Evolutionary conservation across 2,888 invertebrate species (phyloP).

Genomic region (Drosophila ezoana): DNA sequence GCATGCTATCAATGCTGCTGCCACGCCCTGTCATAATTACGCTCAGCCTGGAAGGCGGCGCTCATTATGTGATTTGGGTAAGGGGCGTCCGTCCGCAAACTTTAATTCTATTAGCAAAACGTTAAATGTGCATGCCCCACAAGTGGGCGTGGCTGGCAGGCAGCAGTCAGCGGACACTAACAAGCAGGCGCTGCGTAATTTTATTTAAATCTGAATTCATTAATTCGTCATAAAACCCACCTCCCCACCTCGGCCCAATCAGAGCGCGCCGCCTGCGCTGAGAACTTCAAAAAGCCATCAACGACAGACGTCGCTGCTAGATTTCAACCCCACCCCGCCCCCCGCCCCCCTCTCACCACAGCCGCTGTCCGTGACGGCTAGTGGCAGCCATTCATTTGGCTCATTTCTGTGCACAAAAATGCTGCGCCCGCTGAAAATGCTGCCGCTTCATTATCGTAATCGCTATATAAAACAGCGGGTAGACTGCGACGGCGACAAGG

Average conservation of each 20-base stretch:
- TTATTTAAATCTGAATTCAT: conserved; percentile 82
- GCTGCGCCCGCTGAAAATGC: conserved; percentile 74
- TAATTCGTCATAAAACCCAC: conserved; percentile 80
- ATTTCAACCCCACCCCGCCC: not conserved
- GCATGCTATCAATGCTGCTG: conserved; percentile 22
- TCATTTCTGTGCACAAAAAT: conserved; percentile 78
- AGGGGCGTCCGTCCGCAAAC: conserved; percentile 61
- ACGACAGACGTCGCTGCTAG: conserved; percentile 70
- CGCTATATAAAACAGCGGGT: conserved; percentile 80
- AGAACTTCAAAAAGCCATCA: conserved; percentile 83
- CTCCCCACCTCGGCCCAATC: conserved; percentile 68
- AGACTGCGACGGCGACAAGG: conserved; percentile 48
- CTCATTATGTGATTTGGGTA: conserved; percentile 35
- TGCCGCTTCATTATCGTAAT: conserved; percentile 79
- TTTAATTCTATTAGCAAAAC: conserved; percentile 82
- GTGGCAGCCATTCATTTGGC: conserved; percentile 71
- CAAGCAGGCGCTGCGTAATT: conserved; percentile 74
- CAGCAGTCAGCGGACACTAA: conserved; percentile 37
- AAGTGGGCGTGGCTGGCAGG: conserved; percentile 31
- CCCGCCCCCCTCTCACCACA: conserved; percentile 4
- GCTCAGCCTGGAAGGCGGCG: conserved; percentile 19
- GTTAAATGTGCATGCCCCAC: conserved; percentile 68
- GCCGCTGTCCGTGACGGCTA: conserved; percentile 18
- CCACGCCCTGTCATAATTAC: conserved; percentile 69
- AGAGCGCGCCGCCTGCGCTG: conserved; percentile 72